Percentiles rank a stretch among this genome's conserved stretches.
Evolutionary conservation across 2,113 vertebrate species (phyloP).

Genomic region (Cebus imitator): DNA sequence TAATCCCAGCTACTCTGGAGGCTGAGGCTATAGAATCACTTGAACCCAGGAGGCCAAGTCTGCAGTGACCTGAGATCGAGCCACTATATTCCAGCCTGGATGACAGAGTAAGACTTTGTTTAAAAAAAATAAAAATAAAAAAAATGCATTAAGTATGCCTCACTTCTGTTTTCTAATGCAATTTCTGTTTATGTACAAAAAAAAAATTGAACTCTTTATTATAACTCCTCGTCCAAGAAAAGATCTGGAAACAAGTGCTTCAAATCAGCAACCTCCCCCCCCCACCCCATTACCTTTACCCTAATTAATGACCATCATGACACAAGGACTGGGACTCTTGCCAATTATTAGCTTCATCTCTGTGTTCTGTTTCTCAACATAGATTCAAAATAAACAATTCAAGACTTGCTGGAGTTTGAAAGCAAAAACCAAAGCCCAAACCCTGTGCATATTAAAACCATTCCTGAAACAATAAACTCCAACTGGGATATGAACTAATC

Average conservation of each 20-base stretch:
- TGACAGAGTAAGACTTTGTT: no score
- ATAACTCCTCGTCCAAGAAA: not conserved
- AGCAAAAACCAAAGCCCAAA: constrained; percentile 76
- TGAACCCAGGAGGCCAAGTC: no score
- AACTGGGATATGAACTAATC: constrained; percentile 77
- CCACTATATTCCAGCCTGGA: no score
- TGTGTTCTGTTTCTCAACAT: constrained; percentile 49
- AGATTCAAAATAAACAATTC: constrained; percentile 84
- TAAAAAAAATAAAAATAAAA: no score
- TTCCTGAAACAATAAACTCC: constrained; percentile 81
- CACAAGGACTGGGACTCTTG: constrained; percentile 17
- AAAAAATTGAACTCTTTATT: not conserved
- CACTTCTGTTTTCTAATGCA: not conserved
- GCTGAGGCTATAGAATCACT: no score
- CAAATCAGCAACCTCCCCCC: constrained; percentile 22
- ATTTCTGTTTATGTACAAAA: not conserved
- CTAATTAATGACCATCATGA: constrained; percentile 64
- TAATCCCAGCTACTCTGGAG: no score
- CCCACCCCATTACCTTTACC: not conserved
- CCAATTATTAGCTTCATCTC: constrained; percentile 60
- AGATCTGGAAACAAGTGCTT: constrained; percentile 14
- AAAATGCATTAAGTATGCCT: not conserved
- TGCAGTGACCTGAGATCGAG: no score
- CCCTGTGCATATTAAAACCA: constrained; percentile 85
- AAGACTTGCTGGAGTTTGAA: constrained; percentile 85